These are phyloP conservation scores for Pelosia muscerda DNA, from an alignment of 2,888 invertebrate genomes.

Conservation along the genomic window DNA sequence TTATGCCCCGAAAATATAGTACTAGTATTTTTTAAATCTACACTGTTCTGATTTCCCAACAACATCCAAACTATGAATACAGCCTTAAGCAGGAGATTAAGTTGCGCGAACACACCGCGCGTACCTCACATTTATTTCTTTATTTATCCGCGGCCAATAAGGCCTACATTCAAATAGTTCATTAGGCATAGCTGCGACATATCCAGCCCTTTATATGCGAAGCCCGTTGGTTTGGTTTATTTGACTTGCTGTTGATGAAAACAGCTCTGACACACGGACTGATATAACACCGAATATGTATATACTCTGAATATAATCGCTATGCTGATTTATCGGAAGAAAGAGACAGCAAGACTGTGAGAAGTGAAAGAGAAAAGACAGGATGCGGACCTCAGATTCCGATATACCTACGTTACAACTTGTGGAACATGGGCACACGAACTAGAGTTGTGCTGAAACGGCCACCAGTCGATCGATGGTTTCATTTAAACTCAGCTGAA, in stretches of 20 bases:
- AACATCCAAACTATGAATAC: slow-evolving; percentile 60
- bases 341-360: no score
- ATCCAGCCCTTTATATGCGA: slow-evolving; percentile 78
- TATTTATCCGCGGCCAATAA: slow-evolving; percentile 79
- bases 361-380: no score
- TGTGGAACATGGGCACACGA: no score
- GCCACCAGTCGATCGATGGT: no score
- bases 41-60: background rate
- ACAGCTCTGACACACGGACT: slow-evolving; percentile 56
- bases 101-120: slow-evolving; percentile 71
- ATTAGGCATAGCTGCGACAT: slow-evolving; percentile 74
- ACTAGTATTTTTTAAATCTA: background rate
- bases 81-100: slow-evolving; percentile 74
- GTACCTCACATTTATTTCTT: slow-evolving; percentile 77
- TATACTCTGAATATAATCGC: background rate
- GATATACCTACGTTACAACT: no score
- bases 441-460: no score
- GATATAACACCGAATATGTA: slow-evolving; percentile 27
- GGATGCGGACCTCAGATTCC: no score
- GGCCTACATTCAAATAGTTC: slow-evolving; percentile 85
- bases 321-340: background rate
- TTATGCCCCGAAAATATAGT: no score
- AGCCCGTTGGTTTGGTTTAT: slow-evolving; percentile 71
- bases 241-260: slow-evolving; percentile 72
- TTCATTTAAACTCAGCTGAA: no score